A percentile compares a stretch with the other conserved stretches of the same genome.
These are phyloP conservation scores for Tholera decimalis DNA, from an alignment of 2,888 invertebrate species.

Conservation along the genomic window DNA sequence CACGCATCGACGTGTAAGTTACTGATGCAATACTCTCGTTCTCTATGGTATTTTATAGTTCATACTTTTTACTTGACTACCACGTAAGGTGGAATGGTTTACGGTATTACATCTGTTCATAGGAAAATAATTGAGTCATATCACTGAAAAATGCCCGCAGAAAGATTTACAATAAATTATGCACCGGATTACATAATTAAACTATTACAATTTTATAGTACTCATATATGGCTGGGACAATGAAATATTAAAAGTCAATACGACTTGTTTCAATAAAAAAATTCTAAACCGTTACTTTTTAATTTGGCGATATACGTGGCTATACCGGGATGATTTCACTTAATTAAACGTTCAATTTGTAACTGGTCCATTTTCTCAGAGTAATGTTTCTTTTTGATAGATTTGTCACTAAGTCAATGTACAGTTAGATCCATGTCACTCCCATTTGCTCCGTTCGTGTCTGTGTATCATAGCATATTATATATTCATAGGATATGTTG, in stretches of 20 bases:
- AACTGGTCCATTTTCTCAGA: neutral
- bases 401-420: constrained; percentile 28
- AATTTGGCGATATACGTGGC: too few species aligned
- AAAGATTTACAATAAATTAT: neutral
- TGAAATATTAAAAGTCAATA: too few species aligned
- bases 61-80: neutral
- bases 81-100: neutral
- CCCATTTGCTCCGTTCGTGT: constrained; percentile 29
- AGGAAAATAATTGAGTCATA: neutral
- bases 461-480: constrained; percentile 37
- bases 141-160: neutral
- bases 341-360: constrained; percentile 11
- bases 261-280: too few species aligned
- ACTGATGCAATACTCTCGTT: neutral
- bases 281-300: too few species aligned
- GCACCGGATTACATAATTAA: neutral
- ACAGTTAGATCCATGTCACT: constrained; percentile 14
- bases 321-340: constrained; percentile 4
- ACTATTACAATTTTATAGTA: neutral
- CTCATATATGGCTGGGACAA: neutral
- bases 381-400: constrained; percentile 11
- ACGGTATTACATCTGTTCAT: neutral
- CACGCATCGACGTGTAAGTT: neutral
- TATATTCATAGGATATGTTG: constrained; percentile 49
- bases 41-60: neutral